A percentile compares a stretch with the other conserved stretches of the same genome.
phyloP scores from a whole-genome alignment of 2,113 vertebrate species.

The Brevimyrus niger region DNA sequence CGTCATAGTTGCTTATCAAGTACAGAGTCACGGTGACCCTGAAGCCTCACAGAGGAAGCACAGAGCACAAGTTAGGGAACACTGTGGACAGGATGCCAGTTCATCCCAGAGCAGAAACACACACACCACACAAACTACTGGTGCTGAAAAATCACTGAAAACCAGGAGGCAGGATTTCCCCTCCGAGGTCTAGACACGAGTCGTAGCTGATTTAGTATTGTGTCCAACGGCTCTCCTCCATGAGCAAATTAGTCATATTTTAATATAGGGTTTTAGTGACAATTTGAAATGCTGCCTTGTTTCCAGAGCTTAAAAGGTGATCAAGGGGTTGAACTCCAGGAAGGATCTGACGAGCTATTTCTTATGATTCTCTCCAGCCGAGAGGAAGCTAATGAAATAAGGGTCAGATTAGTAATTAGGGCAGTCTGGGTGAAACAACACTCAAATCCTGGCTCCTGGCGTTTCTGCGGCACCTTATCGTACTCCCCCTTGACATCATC shows the following conservation, averaged over 20 bases:
- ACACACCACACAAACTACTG: neutral
- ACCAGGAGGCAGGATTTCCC: neutral
- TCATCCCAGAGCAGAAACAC: neutral
- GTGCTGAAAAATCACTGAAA: neutral
- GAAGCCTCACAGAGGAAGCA: neutral
- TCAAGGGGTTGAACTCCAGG: conserved; percentile 35
- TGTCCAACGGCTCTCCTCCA: conserved; percentile 12
- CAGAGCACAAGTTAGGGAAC: neutral
- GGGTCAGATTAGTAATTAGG: conserved; percentile 11
- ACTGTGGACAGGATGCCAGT: neutral
- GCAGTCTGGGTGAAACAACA: conserved; percentile 20
- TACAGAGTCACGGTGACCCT: neutral
- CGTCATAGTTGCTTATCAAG: neutral
- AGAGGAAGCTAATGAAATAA: neutral
- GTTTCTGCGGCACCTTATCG: neutral
- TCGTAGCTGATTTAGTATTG: neutral
- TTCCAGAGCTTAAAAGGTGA: conserved; percentile 26
- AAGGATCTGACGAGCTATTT: conserved; percentile 26
- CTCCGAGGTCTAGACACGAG: neutral
- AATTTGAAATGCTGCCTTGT: conserved; percentile 26
- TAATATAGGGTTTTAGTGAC: conserved; percentile 21
- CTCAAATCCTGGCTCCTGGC: conserved; percentile 8
- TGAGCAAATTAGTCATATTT: conserved; percentile 17
- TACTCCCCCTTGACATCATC: neutral
- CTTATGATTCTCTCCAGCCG: conserved; percentile 14